A percentile compares a stretch with the other conserved stretches of the same genome.
Conservation (phyloP, 2,797 vertebrate species). For the Parauchenoglanis punctatus region DNA sequence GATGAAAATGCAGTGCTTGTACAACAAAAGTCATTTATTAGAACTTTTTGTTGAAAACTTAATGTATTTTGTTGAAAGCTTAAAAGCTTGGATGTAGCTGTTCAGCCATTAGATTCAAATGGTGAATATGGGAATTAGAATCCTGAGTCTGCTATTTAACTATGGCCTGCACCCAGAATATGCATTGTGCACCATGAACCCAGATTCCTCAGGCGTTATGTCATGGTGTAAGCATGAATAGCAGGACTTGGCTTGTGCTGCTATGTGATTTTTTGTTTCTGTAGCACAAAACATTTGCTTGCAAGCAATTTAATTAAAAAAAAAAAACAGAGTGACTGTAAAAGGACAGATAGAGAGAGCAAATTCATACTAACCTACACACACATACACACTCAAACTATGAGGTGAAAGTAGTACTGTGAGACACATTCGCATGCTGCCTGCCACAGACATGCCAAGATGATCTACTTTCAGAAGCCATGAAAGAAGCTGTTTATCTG, state of each 20-base stretch:
- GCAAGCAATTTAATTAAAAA: neutral
- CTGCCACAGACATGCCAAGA: neutral
- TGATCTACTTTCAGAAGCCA: conserved; percentile 39
- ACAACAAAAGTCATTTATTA: neutral
- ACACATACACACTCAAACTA: neutral
- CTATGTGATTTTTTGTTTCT: conserved; percentile 33
- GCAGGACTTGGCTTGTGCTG: conserved; percentile 35
- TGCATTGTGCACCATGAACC: conserved; percentile 38
- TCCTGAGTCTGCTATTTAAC: conserved; percentile 24
- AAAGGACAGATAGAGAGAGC: neutral
- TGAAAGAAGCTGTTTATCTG: conserved; percentile 28
- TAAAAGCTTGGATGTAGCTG: neutral
- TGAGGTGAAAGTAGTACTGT: conserved; percentile 6
- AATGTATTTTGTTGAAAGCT: neutral
- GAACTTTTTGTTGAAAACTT: too few species aligned
- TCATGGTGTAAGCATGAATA: conserved; percentile 44
- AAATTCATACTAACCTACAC: neutral
- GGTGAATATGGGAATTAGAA: conserved; percentile 10
- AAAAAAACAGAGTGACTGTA: neutral
- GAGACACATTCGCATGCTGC: neutral
- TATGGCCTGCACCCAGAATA: conserved; percentile 30
- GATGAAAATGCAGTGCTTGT: neutral
- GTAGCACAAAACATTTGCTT: conserved; percentile 8
- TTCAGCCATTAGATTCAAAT: conserved; percentile 10
- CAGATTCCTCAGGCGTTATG: conserved; percentile 50